Evolutionary conservation across 2,113 vertebrate species (phyloP).

Genomic region (Bubalus kerabau): DNA sequence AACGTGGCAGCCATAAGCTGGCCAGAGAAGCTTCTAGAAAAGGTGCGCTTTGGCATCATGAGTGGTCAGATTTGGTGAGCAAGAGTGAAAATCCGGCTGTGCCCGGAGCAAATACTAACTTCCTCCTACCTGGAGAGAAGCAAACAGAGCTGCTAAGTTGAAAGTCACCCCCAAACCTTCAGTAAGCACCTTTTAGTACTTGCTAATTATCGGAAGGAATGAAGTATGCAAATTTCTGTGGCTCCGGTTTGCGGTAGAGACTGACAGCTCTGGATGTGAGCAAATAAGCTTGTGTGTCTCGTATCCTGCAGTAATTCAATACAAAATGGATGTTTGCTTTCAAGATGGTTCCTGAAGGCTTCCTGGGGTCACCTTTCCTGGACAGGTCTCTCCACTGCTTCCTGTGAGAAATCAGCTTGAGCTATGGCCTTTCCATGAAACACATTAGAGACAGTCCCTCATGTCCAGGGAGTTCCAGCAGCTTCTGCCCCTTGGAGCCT

Average conservation of each 20-base stretch:
- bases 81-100: not conserved
- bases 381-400: not conserved
- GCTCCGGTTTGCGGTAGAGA: constrained; percentile 51
- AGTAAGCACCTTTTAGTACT: constrained; percentile 58
- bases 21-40: not conserved
- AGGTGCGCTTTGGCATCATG: too few relatives aligned
- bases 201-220: constrained; percentile 56
- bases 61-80: not conserved
- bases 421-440: not conserved
- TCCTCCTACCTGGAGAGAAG: not conserved
- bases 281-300: constrained; percentile 57
- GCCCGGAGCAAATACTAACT: not conserved
- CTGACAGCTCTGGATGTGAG: constrained; percentile 57
- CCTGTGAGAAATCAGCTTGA: not conserved
- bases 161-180: constrained; percentile 2
- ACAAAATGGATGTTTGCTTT: constrained; percentile 29
- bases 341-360: constrained; percentile 51
- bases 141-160: constrained; percentile 7
- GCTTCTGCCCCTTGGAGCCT: not conserved
- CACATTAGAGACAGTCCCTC: not conserved
- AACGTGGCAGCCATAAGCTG: not conserved
- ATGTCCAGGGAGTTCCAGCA: rapidly evolving
- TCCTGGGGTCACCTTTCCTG: not conserved
- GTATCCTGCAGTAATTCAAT: constrained; percentile 33
- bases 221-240: constrained; percentile 15